phyloP scores from a whole-genome alignment of 2,113 vertebrate genomes.

The Leptosomus discolor region DNA sequence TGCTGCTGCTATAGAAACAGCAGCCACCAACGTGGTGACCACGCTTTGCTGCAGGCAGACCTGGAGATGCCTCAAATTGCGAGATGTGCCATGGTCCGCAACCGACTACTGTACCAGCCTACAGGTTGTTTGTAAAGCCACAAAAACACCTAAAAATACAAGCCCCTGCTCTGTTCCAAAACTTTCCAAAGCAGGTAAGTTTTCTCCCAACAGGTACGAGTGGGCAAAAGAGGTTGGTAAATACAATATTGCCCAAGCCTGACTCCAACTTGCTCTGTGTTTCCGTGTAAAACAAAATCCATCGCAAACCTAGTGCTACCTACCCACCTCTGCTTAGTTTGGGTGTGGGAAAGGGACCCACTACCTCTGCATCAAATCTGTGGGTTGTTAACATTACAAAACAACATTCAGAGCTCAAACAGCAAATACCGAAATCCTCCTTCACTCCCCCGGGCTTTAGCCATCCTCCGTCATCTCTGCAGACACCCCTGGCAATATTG shows the following conservation, averaged over 20 bases:
- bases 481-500: rapidly evolving
- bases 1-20: conserved; percentile 49
- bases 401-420: background rate
- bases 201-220: background rate
- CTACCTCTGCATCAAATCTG: background rate
- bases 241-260: rapidly evolving
- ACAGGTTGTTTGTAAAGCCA: rapidly evolving
- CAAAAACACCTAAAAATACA: rapidly evolving
- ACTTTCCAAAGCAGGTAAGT: background rate
- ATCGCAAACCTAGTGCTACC: rapidly evolving
- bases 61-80: background rate
- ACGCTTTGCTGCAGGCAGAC: background rate
- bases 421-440: background rate
- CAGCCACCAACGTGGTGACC: background rate
- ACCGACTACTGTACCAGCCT: background rate
- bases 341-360: background rate
- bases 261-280: rapidly evolving
- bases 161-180: background rate
- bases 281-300: background rate
- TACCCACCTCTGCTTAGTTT: background rate
- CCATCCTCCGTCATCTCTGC: background rate
- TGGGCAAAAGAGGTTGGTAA: background rate
- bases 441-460: rapidly evolving
- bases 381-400: no score
- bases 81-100: background rate